Conservation (phyloP, 2,888 invertebrate species). For the Dermolepida albohirtum region DNA sequence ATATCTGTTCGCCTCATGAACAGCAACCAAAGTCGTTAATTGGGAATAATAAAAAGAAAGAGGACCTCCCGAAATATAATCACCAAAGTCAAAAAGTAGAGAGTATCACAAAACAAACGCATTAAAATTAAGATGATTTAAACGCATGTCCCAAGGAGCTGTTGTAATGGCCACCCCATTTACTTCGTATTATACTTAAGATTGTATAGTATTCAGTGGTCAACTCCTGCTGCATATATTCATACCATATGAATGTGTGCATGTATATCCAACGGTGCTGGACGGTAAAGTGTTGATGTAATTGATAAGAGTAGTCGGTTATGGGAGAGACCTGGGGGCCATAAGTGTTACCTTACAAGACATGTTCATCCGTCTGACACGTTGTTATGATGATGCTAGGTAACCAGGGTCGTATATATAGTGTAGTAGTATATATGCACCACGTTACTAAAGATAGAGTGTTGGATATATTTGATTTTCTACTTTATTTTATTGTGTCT, state of each 20-base stretch:
- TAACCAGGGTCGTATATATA: background rate
- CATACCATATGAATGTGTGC: background rate
- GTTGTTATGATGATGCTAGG: constrained; percentile 21
- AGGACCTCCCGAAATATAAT: constrained; percentile 22
- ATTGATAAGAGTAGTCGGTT: constrained; percentile 48
- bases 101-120: background rate
- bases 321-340: constrained; percentile 44
- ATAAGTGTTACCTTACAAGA: constrained; percentile 50
- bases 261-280: too few species aligned
- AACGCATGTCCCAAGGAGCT: constrained; percentile 25
- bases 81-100: background rate
- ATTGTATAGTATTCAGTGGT: constrained; percentile 1
- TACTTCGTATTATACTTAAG: constrained; percentile 17
- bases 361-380: constrained; percentile 47
- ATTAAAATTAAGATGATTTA: constrained; percentile 33
- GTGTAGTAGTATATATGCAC: background rate
- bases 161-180: constrained; percentile 31
- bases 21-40: constrained; percentile 19
- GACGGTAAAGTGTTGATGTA: constrained; percentile 48
- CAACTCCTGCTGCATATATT: background rate
- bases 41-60: constrained; percentile 22
- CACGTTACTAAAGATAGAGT: constrained; percentile 31
- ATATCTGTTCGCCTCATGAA: background rate
- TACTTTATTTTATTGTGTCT: constrained; percentile 39
- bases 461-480: constrained; percentile 36